These are phyloP conservation scores for Xiphophorus hellerii DNA, from an alignment of 2,113 vertebrate genomes.

Conservation along the genomic window DNA sequence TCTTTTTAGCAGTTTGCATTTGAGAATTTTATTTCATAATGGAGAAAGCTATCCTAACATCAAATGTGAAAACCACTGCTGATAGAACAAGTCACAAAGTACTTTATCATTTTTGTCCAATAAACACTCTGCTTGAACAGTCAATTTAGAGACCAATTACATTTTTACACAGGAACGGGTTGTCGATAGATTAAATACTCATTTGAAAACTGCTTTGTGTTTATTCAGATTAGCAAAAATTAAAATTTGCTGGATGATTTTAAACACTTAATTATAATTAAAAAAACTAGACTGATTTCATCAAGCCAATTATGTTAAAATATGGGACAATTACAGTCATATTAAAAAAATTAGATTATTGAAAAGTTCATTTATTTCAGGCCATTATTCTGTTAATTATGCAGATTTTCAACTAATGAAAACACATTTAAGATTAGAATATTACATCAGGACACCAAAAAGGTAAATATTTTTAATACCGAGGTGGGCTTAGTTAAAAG, in stretches of 20 bases:
- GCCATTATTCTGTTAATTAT: too few relatives aligned
- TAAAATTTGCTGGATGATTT: not conserved
- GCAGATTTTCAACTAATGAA: too few relatives aligned
- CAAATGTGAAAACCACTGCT: not conserved
- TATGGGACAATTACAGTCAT: not conserved
- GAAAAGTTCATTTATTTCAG: too few relatives aligned
- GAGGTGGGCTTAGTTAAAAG: too few relatives aligned
- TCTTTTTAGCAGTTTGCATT: not conserved
- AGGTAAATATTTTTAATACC: too few relatives aligned
- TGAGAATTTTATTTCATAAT: too few relatives aligned
- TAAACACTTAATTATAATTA: not conserved
- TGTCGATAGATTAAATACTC: not conserved
- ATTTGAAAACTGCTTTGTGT: not conserved
- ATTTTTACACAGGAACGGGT: not conserved
- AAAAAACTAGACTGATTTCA: not conserved
- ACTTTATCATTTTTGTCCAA: not conserved
- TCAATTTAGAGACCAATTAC: not conserved
- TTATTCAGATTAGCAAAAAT: not conserved
- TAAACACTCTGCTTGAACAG: not conserved
- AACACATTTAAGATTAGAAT: too few relatives aligned
- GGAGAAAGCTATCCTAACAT: too few relatives aligned
- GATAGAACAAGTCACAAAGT: not conserved
- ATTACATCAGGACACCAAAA: too few relatives aligned
- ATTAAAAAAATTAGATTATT: not conserved
- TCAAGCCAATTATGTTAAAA: not conserved